Evolutionary conservation across 30 jellyfish, hydroid and myxozoan species (phyloP).

Genomic region (Euphysa ruthae): DNA sequence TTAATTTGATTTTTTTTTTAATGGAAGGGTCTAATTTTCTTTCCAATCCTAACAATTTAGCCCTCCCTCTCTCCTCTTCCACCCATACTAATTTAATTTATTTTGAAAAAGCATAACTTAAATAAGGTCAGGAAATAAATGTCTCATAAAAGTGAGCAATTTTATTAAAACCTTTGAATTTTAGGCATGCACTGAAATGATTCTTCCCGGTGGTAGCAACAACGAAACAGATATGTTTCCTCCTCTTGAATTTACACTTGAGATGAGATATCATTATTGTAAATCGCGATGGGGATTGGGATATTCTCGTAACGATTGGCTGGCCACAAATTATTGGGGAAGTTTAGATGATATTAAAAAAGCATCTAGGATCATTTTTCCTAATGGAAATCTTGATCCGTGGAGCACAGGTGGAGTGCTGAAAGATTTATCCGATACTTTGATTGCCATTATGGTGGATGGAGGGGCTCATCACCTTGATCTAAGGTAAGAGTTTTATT

Average conservation of each 20-base stretch:
- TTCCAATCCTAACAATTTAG: too few relatives aligned
- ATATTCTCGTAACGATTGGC: constrained; percentile 61
- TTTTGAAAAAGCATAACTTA: too few relatives aligned
- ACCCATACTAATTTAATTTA: too few relatives aligned
- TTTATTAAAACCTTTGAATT: background rate
- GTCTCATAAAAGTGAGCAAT: too few relatives aligned
- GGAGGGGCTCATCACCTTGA: constrained; percentile 98
- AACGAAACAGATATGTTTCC: constrained; percentile 93
- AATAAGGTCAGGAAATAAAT: too few relatives aligned
- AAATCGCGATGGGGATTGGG: constrained; percentile 62
- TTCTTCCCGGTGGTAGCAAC: constrained; percentile 95
- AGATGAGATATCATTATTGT: constrained; percentile 58
- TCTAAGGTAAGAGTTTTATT: constrained; percentile 46
- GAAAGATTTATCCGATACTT: constrained; percentile 58
- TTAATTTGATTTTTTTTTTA: too few relatives aligned
- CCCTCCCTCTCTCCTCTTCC: too few relatives aligned
- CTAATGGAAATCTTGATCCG: constrained; percentile 94
- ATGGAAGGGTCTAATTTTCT: too few relatives aligned
- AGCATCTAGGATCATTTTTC: constrained; percentile 74
- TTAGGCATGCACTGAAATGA: constrained; percentile 97
- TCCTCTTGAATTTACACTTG: constrained; percentile 50
- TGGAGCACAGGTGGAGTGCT: constrained; percentile 99
- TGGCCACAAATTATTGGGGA: constrained; percentile 64
- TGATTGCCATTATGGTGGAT: constrained; percentile 55
- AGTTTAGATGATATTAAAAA: constrained; percentile 58